Evolutionary conservation across 1,140 invertebrate species (phyloP).

Genomic region (Drosophila mauritiana): DNA sequence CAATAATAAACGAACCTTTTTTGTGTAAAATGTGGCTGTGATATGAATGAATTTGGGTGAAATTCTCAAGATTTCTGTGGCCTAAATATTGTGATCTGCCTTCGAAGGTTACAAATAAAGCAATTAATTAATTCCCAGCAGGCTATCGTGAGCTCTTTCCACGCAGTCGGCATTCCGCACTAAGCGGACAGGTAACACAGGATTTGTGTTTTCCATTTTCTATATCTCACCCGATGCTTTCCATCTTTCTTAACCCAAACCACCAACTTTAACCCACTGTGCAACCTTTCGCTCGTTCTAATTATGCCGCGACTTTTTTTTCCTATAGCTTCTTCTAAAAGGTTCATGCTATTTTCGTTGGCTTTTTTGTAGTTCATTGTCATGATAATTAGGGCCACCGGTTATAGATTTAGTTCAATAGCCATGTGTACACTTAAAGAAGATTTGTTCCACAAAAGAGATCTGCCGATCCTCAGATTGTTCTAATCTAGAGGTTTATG

Average conservation of each 20-base stretch:
- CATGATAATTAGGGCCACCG: conserved; percentile 76
- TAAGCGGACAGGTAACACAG: conserved; percentile 47
- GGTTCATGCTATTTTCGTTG: conserved; percentile 50
- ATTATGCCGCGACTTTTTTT: conserved; percentile 62
- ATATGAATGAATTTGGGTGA: neutral
- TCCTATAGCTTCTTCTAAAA: conserved; percentile 42
- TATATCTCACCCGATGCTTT: conserved; percentile 10
- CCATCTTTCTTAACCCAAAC: conserved; percentile 4
- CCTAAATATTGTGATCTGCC: conserved; percentile 22
- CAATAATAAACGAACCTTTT: neutral
- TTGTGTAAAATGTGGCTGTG: neutral
- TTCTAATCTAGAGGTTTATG: neutral
- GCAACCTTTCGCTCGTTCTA: conserved; percentile 73
- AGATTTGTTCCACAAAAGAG: neutral
- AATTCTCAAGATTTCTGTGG: conserved; percentile 17
- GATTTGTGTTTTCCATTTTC: conserved; percentile 59
- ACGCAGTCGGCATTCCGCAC: conserved; percentile 21
- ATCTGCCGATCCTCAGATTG: neutral
- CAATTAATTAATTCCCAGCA: conserved; percentile 32
- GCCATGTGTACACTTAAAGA: conserved; percentile 9
- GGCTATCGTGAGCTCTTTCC: conserved; percentile 5
- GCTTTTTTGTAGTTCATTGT: conserved; percentile 59
- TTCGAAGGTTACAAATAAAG: conserved; percentile 7
- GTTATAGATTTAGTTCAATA: conserved; percentile 79
- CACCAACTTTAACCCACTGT: conserved; percentile 53